phyloP scores from a whole-genome alignment of 2,797 vertebrate genomes.

The Labroides dimidiatus region DNA sequence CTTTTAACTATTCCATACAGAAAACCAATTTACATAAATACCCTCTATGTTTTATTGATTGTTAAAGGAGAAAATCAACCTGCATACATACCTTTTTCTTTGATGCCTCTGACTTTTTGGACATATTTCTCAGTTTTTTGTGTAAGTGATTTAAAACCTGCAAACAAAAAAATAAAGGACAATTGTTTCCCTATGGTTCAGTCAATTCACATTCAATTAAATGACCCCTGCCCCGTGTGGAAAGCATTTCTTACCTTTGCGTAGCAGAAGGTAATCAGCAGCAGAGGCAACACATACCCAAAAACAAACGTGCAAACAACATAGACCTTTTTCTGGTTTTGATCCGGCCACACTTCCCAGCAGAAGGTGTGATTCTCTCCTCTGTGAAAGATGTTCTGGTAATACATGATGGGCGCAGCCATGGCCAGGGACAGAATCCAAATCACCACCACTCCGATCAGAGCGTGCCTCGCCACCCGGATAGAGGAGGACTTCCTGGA shows the following conservation, averaged over 20 bases:
- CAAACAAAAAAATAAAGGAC: constrained; percentile 52
- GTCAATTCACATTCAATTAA: background rate
- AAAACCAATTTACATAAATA: too few relatives aligned
- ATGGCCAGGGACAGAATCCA: constrained; percentile 93
- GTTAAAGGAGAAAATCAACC: too few relatives aligned
- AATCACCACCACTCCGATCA: constrained; percentile 90
- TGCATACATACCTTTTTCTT: constrained; percentile 94
- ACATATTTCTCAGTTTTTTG: constrained; percentile 96
- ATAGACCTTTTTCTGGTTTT: constrained; percentile 90
- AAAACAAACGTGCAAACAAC: constrained; percentile 95
- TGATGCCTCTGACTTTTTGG: constrained; percentile 98
- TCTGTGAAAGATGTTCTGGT: constrained; percentile 89
- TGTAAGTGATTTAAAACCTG: constrained; percentile 98
- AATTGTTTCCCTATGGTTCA: background rate
- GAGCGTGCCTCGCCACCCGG: constrained; percentile 88
- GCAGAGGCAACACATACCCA: constrained; percentile 93
- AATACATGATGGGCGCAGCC: constrained; percentile 93
- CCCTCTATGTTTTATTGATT: too few relatives aligned
- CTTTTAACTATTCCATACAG: too few relatives aligned
- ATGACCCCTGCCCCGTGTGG: too few relatives aligned
- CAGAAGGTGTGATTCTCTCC: constrained; percentile 91
- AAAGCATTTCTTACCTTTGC: constrained; percentile 88
- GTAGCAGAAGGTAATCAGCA: constrained; percentile 98
- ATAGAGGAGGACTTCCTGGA: constrained; percentile 92
- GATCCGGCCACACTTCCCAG: constrained; percentile 94